Conservation (phyloP, 2,113 vertebrate species). For the Illadopsis cleaveri region DNA sequence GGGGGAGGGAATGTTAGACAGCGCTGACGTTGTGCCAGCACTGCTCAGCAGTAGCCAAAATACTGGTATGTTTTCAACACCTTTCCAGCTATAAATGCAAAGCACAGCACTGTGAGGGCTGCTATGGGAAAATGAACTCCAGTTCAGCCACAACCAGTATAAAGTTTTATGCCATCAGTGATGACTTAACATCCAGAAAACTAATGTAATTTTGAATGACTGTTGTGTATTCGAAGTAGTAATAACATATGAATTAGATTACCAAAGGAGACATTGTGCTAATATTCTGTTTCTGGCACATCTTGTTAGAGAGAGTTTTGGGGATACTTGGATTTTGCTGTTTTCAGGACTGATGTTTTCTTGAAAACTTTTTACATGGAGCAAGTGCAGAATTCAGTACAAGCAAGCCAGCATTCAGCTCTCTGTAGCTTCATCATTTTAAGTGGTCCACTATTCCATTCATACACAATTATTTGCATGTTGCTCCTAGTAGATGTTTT, state of each 20-base stretch:
- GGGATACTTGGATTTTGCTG: neutral
- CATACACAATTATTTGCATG: neutral
- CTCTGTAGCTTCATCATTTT: neutral
- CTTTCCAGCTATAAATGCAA: neutral
- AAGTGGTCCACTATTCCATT: neutral
- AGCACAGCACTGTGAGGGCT: neutral
- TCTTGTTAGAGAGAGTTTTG: neutral
- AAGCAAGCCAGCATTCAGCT: neutral
- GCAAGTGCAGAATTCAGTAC: neutral
- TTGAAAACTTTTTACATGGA: neutral
- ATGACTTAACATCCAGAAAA: neutral
- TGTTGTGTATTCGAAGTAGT: neutral
- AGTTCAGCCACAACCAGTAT: neutral
- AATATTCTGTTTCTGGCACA: neutral
- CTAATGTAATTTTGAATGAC: neutral
- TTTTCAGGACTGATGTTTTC: neutral
- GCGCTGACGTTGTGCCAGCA: rapidly evolving
- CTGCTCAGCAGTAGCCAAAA: neutral
- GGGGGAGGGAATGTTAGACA: neutral
- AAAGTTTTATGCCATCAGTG: neutral
- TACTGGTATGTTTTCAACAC: neutral
- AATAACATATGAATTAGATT: neutral
- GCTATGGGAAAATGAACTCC: neutral
- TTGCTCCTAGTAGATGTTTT: neutral
- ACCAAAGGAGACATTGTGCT: neutral